These are phyloP conservation scores for Centrocercus urophasianus DNA, from an alignment of 2,113 vertebrate species.

Conservation along the genomic window DNA sequence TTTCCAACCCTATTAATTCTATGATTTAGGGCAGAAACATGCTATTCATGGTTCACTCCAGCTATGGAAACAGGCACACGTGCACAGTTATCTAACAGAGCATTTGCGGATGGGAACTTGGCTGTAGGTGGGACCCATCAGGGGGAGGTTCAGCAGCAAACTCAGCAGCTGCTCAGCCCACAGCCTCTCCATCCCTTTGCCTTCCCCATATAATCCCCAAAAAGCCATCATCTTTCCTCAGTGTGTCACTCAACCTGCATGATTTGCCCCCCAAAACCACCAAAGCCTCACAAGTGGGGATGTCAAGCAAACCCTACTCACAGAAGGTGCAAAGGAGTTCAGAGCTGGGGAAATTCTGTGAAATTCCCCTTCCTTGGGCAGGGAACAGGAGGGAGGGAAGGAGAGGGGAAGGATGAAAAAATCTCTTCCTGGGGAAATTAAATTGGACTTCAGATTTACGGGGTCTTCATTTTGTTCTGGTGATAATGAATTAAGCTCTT, in stretches of 20 bases:
- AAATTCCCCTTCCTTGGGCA: neutral
- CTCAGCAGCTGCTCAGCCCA: neutral
- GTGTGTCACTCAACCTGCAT: fast-evolving
- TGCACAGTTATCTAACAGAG: neutral
- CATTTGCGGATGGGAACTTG: neutral
- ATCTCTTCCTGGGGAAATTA: conserved; percentile 44
- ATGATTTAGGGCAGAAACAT: neutral
- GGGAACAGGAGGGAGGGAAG: neutral
- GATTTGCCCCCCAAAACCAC: neutral
- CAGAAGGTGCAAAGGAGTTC: neutral
- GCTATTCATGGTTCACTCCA: neutral
- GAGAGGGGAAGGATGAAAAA: neutral
- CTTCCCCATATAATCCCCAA: neutral
- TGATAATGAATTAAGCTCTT: conserved; percentile 59
- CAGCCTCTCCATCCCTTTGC: neutral
- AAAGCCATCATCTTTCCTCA: fast-evolving
- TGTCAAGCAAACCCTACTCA: neutral
- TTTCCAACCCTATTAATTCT: no score
- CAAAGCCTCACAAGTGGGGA: fast-evolving
- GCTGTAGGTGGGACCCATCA: fast-evolving
- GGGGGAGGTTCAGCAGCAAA: neutral
- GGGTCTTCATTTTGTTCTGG: conserved; percentile 55
- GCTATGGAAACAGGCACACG: neutral
- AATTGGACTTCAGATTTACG: conserved; percentile 63
- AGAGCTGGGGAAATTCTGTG: neutral